Evolutionary conservation across 2,113 vertebrate genomes (phyloP), one percentile per base, ranked within the genome.

Genomic region (Syngnathus scovelli): DNA sequence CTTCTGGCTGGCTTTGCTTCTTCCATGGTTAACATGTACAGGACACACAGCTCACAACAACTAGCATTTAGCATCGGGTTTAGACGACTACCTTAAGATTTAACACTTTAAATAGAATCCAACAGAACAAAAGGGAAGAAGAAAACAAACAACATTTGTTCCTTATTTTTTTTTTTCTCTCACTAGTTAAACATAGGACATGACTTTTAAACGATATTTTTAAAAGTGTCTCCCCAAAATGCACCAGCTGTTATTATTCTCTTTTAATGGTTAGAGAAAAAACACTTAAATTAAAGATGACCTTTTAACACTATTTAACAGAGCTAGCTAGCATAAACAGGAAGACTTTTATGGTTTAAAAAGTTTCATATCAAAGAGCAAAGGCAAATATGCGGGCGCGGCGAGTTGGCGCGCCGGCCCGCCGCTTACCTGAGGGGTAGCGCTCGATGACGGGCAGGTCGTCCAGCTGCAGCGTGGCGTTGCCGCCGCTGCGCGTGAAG

Each of bases 391-490:
- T 16, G 27, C 5, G 21, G 52, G 12, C 54, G 61, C 27, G 3
- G 27, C 27, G 76, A n/a, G 51, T 44, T 77, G 67, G 67, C 61
- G 66, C 41, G 78, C 69, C 77, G 64, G 64, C 58, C 27, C 55
- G 55, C 75, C 74, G 79, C 83, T 93, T 96, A 99, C 97, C 97
- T 98, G 96, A 94, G 72, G 97, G 97, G 78, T 96, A 99, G 27
- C 96, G 95, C 88, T 99, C 97, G 48, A 99, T 99, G 87, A 98
- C 92, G 0, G 95, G 95, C 90, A 96, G 95, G 93, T 94, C 96
- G 86, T 99, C 97, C 91, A 98, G 94, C 89, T 98, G 97, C 67
- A 99, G 93, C 0, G 97, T 98, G 83, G 97, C 97, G 82, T 99
- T 99, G 85, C 97, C 97, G 33, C 97, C 97, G 72, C 97, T 99